Conservation (phyloP, 2,888 invertebrate genomes). For the Coelopa pilipes region DNA sequence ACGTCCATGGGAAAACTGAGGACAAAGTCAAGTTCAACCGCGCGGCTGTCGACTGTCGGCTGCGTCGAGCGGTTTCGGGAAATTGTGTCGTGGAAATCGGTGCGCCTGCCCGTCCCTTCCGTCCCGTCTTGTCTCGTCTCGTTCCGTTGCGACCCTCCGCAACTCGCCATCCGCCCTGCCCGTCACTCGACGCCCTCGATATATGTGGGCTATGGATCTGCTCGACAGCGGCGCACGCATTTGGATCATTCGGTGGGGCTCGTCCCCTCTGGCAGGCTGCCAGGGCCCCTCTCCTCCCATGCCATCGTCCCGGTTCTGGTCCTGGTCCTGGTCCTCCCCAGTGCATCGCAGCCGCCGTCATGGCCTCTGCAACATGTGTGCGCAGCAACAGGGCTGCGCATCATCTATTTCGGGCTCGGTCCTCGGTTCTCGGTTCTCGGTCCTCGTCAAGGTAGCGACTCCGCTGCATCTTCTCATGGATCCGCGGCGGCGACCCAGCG, state of each 20-base stretch:
- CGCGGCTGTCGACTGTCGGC: constrained; percentile 1
- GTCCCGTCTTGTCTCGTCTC: too few species aligned
- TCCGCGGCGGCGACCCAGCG: neutral
- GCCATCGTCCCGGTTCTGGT: too few species aligned
- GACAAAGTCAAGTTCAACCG: constrained; percentile 42
- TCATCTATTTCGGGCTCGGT: neutral
- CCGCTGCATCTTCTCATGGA: constrained; percentile 1
- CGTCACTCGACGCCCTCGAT: neutral
- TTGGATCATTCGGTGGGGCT: neutral
- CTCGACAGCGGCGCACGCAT: neutral
- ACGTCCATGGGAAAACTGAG: constrained; percentile 30
- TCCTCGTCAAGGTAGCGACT: constrained; percentile 12
- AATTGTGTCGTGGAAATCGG: constrained; percentile 23
- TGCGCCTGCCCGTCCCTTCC: neutral
- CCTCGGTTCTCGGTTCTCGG: neutral
- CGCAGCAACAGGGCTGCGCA: neutral
- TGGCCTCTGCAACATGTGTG: constrained; percentile 7
- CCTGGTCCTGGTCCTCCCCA: too few species aligned
- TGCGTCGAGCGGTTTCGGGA: constrained; percentile 11
- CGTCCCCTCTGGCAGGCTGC: neutral
- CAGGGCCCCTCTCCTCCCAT: too few species aligned
- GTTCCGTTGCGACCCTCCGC: too few species aligned
- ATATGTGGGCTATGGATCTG: neutral
- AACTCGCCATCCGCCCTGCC: too few species aligned
- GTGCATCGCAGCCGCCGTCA: neutral